Percentiles rank a stretch among this genome's conserved stretches.
Evolutionary conservation across 2,113 vertebrate species (phyloP).

Genomic region (Rhinopithecus roxellana): DNA sequence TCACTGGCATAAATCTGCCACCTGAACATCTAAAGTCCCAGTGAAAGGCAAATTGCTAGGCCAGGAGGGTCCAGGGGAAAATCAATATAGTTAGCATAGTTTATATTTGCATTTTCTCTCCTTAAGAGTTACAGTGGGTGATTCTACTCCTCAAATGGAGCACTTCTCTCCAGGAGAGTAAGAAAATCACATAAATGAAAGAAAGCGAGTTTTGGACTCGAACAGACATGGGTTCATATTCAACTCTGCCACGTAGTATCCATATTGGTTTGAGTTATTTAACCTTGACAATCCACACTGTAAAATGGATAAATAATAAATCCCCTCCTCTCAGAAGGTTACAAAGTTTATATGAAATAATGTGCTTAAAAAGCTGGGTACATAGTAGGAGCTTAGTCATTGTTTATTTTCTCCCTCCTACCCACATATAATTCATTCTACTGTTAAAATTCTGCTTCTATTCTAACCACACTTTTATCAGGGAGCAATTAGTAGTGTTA

Average conservation of each 20-base stretch:
- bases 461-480: slow-evolving; percentile 7
- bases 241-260: not conserved
- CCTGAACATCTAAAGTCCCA: not conserved
- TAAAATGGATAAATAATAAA: not conserved
- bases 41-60: not conserved
- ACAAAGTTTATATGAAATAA: not conserved
- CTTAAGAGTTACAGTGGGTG: not conserved
- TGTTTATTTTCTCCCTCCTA: not conserved
- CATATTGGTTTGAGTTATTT: not conserved
- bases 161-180: not conserved
- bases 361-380: not conserved
- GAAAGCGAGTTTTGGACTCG: not conserved
- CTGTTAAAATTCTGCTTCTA: not conserved
- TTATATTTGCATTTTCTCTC: not conserved
- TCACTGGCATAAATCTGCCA: slow-evolving; percentile 58
- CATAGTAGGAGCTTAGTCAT: not conserved
- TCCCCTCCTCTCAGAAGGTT: not conserved
- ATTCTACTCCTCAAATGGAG: not conserved
- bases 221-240: not conserved
- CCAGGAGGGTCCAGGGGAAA: not conserved
- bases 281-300: not conserved
- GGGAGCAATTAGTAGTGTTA: not conserved
- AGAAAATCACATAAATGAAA: not conserved
- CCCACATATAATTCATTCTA: not conserved
- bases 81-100: not conserved